phyloP scores from a whole-genome alignment of 2,113 vertebrate genomes.

The Rhinolophus ferrumequinum region DNA sequence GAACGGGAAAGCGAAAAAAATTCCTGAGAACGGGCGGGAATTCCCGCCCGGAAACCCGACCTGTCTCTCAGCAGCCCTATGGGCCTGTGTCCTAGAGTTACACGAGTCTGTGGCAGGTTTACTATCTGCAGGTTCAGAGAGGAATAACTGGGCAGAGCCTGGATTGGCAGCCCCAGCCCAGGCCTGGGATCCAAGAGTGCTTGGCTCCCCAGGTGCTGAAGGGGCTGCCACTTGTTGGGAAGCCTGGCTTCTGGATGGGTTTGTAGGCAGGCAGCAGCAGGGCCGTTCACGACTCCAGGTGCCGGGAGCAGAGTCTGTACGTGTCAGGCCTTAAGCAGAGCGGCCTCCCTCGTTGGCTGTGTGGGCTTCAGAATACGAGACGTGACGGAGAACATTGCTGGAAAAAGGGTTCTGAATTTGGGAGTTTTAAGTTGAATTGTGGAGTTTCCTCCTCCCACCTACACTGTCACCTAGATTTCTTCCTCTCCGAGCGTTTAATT shows the following conservation, averaged over 20 bases:
- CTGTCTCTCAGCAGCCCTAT: neutral
- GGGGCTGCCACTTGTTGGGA: neutral
- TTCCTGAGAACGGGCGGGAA: too few species aligned
- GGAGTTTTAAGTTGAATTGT: conserved; percentile 43
- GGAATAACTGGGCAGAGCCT: neutral
- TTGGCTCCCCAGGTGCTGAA: neutral
- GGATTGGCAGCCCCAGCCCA: neutral
- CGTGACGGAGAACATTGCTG: neutral
- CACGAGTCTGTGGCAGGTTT: neutral
- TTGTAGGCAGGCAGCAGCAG: neutral
- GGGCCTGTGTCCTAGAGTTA: neutral
- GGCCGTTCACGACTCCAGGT: neutral
- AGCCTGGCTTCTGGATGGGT: neutral
- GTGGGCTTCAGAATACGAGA: conserved; percentile 2
- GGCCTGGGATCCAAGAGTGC: neutral
- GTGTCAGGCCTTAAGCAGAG: neutral
- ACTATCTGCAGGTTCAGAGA: neutral
- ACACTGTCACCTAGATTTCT: neutral
- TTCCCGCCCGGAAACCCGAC: too few species aligned
- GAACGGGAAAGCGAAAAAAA: too few species aligned
- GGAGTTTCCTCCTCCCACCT: neutral
- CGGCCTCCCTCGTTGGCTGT: neutral
- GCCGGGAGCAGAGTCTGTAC: neutral
- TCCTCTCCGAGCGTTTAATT: neutral
- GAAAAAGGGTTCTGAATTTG: conserved; percentile 28